Conservation (phyloP, 1,140 invertebrate genomes). For the Sogatella furcifera region DNA sequence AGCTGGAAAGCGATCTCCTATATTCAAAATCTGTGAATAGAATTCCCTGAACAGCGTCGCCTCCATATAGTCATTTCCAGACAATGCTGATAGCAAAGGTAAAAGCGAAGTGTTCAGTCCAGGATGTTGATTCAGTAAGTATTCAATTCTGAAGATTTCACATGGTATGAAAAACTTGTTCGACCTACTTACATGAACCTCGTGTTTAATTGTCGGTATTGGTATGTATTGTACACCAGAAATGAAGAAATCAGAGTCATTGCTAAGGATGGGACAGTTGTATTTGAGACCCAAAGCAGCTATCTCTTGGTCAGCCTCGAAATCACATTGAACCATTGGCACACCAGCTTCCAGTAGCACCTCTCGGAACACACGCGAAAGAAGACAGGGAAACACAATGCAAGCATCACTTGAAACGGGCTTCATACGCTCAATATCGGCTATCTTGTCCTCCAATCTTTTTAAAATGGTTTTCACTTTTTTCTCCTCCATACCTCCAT, state of each 20-base stretch:
- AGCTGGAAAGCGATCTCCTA: conserved; percentile 41
- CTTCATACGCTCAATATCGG: neutral
- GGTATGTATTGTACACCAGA: conserved; percentile 74
- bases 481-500: conserved; percentile 64
- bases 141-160: conserved; percentile 58
- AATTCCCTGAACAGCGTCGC: conserved; percentile 54
- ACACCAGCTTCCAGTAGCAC: conserved; percentile 51
- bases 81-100: conserved; percentile 64
- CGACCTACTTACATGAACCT: conserved; percentile 5
- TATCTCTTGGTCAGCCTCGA: conserved; percentile 80
- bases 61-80: conserved; percentile 80
- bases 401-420: conserved; percentile 1
- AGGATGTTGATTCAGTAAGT: conserved; percentile 51
- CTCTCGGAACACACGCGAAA: conserved; percentile 58
- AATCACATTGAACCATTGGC: conserved; percentile 55
- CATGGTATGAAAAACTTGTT: conserved; percentile 39
- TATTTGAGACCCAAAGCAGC: conserved; percentile 62
- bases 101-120: conserved; percentile 51
- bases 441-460: conserved; percentile 49
- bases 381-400: conserved; percentile 55
- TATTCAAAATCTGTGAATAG: conserved; percentile 50
- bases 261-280: conserved; percentile 73
- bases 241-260: conserved; percentile 87
- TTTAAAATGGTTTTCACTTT: conserved; percentile 60
- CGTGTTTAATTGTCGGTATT: conserved; percentile 48